A percentile compares a stretch with the other conserved stretches of the same genome.
These are phyloP conservation scores for Echiichthys vipera DNA, from an alignment of 2,797 vertebrate species.

Conservation along the genomic window DNA sequence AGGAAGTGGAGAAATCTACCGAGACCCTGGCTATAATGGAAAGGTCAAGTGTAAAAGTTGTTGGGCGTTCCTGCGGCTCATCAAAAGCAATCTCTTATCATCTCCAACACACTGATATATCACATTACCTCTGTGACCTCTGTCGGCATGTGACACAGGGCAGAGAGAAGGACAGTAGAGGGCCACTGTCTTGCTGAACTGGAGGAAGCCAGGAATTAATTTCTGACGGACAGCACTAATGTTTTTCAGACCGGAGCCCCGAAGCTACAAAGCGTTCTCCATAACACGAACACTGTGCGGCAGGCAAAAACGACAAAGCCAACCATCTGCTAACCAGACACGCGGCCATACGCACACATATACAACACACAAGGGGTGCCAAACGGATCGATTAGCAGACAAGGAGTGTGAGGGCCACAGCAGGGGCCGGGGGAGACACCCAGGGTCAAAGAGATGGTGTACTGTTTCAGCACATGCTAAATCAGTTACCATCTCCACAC, in stretches of 20 bases:
- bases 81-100: slow-evolving; percentile 77
- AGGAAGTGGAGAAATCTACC: slow-evolving; percentile 65
- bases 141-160: slow-evolving; percentile 63
- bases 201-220: slow-evolving; percentile 81
- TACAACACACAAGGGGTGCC: slow-evolving; percentile 74
- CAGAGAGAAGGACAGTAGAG: slow-evolving; percentile 57
- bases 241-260: slow-evolving; percentile 80
- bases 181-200: slow-evolving; percentile 64
- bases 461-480: slow-evolving; percentile 87
- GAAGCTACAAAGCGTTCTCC: slow-evolving; percentile 81
- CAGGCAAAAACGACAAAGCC: slow-evolving; percentile 74
- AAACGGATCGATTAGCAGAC: slow-evolving; percentile 90
- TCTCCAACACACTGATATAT: slow-evolving; percentile 73
- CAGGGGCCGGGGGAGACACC: slow-evolving; percentile 76
- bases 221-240: slow-evolving; percentile 85
- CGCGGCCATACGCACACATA: slow-evolving; percentile 45
- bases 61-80: slow-evolving; percentile 67
- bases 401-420: slow-evolving; percentile 81
- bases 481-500: slow-evolving; percentile 84
- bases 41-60: slow-evolving; percentile 81
- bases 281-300: slow-evolving; percentile 66
- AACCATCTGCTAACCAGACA: slow-evolving; percentile 85
- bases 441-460: slow-evolving; percentile 85
- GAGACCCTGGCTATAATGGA: slow-evolving; percentile 56
- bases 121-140: slow-evolving; percentile 69